Base-by-base conservation (phyloP, 2,797 vertebrate species). In the Gila robusta region DNA sequence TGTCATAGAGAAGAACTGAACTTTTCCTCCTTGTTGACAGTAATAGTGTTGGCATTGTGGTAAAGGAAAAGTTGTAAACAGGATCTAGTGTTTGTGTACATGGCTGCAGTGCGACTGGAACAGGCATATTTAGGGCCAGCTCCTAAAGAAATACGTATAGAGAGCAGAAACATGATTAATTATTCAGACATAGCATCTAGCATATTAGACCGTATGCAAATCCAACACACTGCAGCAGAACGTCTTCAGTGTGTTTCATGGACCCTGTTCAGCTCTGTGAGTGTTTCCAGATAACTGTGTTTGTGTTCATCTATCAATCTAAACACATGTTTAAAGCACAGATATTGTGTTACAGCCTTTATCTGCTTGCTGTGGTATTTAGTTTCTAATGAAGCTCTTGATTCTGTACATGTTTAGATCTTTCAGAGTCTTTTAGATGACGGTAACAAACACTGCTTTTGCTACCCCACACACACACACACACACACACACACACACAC, bases 141-240 rank as follows among this genome's bases (percentile, higher is more conserved):
- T 79, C 64, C 19, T 79, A 84, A 56, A 49, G 4, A 44, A 35
- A 67, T 5, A 49, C 17, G 49, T 69, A 77, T 79, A 41, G 37
- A 56, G 82, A 49, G 17, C 12, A 69, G 44, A 59, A 70, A 9
- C 37, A 70, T 70, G 23, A 84, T 79, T 71, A 70, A 84, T 78
- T 44, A 54, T 69, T 56, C 64, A 70, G 19, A 2, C 64, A 32
- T 32, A 32, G 28, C 28, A 35, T 28, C 14, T 12, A 35, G 19
- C 44, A 37, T 69, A n/a, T 81, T 35, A 67, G 62, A 23, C 44
- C 7, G 19, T 66, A 81, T 67, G 79, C 79, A 81, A 19, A 67
- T 81, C 26, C 54, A 26, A 0, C 28, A 23, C 2, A 54, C 49
- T 35, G 73, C 32, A 37, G 73, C 71, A 26, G 26, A 74, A 59